Conservation (phyloP, 2,113 vertebrate species). For the Jacana jacana region DNA sequence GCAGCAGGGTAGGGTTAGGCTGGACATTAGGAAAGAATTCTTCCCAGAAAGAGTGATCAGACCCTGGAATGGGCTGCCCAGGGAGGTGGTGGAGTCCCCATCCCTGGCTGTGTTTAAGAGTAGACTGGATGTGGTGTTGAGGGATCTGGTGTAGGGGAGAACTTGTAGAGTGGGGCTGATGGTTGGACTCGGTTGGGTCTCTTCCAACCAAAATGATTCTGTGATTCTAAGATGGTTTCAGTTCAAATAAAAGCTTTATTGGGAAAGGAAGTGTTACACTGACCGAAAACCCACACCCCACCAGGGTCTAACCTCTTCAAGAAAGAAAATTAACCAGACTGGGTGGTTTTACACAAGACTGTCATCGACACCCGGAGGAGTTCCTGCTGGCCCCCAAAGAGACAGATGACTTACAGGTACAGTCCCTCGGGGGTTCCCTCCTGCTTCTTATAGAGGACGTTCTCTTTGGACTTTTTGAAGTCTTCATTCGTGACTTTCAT, state of each 20-base stretch:
- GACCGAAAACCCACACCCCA: neutral
- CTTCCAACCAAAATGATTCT: too few species aligned
- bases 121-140: too few species aligned
- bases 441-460: constrained; percentile 97
- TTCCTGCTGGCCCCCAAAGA: neutral
- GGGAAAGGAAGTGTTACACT: neutral
- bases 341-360: neutral
- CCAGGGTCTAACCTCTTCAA: neutral
- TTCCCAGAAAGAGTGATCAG: too few species aligned
- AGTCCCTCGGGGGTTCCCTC: constrained; percentile 97
- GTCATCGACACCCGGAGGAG: neutral
- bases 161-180: too few species aligned
- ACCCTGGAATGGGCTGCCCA: too few species aligned
- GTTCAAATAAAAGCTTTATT: constrained; percentile 70
- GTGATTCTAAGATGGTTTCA: neutral
- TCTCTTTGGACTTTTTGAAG: constrained; percentile 99
- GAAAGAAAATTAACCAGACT: neutral
- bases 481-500: constrained; percentile 99
- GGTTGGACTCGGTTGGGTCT: too few species aligned
- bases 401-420: constrained; percentile 71
- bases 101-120: too few species aligned
- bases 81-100: too few species aligned
- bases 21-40: too few species aligned
- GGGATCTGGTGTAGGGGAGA: too few species aligned
- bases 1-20: too few species aligned